Evolutionary conservation across 2,797 vertebrate species (phyloP), one percentile per base, ranked within the genome.

Genomic region (Streptopelia turtur): DNA sequence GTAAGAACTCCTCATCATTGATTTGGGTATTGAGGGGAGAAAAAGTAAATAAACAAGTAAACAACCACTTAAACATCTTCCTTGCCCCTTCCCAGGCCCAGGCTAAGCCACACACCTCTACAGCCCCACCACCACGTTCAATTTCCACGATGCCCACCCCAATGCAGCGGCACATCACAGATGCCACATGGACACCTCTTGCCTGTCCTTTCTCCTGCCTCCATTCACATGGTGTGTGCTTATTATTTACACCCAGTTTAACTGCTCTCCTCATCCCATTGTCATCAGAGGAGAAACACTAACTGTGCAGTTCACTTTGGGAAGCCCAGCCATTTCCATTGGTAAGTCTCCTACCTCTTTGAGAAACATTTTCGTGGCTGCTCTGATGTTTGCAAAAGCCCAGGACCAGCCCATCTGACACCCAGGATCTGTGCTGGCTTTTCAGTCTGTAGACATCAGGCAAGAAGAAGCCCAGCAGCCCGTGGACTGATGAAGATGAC

Each of bases 191-290:
- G 39, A 25, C 43, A 87, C 13, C 39, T 87, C 49, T 18, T 49
- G 16, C n/a, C 31, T 61, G 10, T 28, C 47, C 28, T 66, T 59
- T 10, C 23, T 79, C 82, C 83, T 60, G 45, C 41, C 37, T 21
- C 6, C 8, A 1, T n/a, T 83, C 59, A n/a, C 1, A 0, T 15
- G 15, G 12, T 4, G 2, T 4, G 5, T 21, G 11, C 27, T 80
- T 55, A 50, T 52, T 60, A 71, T 41, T 64, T 49, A 72, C 14
- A 24, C 27, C 35, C 35, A 41, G 20, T 8, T 83, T 49, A 52
- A 78, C 1, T 37, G 41, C 33, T 16, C 63, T 61, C 61, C n/a
- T 84, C 55, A 50, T 25, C 31, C 31, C 43, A 47, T 6, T 12
- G 21, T 5, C 47, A 63, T 11, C 31, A 45, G 61, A 64, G 7